Percentiles rank a stretch among this genome's conserved stretches.
Conservation (phyloP, 2,888 invertebrate species). For the Eilema caniola region DNA sequence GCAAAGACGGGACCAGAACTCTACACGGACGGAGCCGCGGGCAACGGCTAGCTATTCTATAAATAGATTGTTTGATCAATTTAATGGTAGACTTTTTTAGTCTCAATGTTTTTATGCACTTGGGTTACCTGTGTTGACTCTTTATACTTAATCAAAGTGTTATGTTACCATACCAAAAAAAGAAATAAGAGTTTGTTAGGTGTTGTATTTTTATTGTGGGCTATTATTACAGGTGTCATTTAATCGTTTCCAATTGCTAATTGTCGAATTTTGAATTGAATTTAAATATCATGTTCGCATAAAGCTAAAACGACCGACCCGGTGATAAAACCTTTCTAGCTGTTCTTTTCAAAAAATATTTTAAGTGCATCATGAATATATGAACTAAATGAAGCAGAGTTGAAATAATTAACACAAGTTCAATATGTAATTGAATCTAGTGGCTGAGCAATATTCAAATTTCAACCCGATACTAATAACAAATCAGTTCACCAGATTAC, state of each 20-base stretch:
- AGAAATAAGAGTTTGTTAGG: background rate
- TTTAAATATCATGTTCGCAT: background rate
- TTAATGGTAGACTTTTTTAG: background rate
- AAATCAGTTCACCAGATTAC: too few species aligned
- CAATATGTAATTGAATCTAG: too few species aligned
- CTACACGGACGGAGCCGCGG: background rate
- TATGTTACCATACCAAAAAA: slow-evolving; percentile 5
- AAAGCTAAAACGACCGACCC: background rate
- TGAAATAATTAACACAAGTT: too few species aligned
- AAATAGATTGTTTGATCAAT: background rate
- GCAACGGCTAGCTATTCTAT: background rate
- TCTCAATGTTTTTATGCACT: background rate
- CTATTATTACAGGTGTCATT: slow-evolving; percentile 7
- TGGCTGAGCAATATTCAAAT: too few species aligned
- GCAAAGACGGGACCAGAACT: background rate
- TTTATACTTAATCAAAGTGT: slow-evolving; percentile 9
- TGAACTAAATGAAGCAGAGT: too few species aligned
- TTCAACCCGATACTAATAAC: too few species aligned
- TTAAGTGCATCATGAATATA: background rate
- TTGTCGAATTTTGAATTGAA: background rate
- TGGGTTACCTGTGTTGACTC: background rate
- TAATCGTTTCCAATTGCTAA: slow-evolving; percentile 10
- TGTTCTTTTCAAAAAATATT: background rate
- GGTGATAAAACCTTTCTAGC: background rate
- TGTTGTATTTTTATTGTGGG: slow-evolving; percentile 6